Conservation (phyloP, 2,113 vertebrate genomes). For the Macrotis lagotis region DNA sequence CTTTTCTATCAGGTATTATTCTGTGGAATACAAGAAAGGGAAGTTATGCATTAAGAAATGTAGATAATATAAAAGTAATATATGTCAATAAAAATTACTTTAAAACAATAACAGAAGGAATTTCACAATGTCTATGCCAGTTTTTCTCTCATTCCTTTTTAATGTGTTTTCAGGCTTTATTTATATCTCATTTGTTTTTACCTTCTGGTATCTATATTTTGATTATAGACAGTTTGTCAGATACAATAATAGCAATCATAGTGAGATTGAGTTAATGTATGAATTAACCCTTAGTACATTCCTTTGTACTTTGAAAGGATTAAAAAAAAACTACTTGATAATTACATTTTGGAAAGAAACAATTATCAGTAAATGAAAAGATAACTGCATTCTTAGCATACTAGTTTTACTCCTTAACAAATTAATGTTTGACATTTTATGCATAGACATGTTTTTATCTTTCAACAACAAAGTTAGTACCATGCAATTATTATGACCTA, state of each 20-base stretch:
- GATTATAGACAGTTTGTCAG: neutral
- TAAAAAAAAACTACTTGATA: neutral
- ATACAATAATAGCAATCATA: neutral
- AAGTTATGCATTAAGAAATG: neutral
- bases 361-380: conserved; percentile 81
- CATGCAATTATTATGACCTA: neutral
- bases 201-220: neutral
- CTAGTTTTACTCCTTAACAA: neutral
- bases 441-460: neutral
- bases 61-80: neutral
- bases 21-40: neutral
- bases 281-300: neutral
- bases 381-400: conserved; percentile 51
- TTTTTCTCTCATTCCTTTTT: neutral
- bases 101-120: neutral
- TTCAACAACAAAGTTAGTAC: neutral
- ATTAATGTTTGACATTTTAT: neutral
- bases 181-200: neutral
- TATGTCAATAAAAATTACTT: neutral
- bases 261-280: neutral
- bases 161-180: neutral
- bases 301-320: neutral
- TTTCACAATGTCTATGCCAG: neutral
- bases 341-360: conserved; percentile 68
- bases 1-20: neutral